Evolutionary conservation across 2,888 invertebrate species (phyloP), one percentile per base, ranked within the genome.

Genomic region (Gisinianus flammeolus): DNA sequence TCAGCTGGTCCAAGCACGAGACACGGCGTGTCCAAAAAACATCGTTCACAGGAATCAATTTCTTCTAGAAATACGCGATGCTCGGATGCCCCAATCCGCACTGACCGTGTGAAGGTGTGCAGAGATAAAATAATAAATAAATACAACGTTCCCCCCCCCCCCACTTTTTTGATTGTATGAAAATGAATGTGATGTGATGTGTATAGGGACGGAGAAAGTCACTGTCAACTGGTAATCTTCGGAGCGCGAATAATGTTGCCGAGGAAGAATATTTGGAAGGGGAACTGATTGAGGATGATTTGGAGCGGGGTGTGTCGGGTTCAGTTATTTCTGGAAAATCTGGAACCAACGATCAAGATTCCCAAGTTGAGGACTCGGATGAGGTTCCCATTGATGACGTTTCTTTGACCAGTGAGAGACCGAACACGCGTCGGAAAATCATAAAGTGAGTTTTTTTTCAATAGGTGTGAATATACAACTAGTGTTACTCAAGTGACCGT

Each of bases 201-300:
- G 58, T 54, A 35, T 68, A 83, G 85, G 83, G 82, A 66, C 67
- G 85, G 52, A 64, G 85, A 67, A 83, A 85, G 67, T 85, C 85
- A 0, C 56, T 85, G n/a, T 85, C 85, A 0, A 83, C 85, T 0
- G 84, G 85, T 66, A 85, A 85, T 76, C 66, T 85, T 22, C 81
- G 81, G 12, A 81, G 79, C 52, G 81, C 79, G n/a, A 79, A 78
- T 1, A 83, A 84, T 76, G 76, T 75, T 12, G 78, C 86, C 85
- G 5, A 85, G 86, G 68, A 86, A 86, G 79, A 88, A 88, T 44
- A 88, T 88, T 79, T 82, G 87, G 44, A 86, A 85, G 0, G 86
- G 86, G 0, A 87, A 87, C 0, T 85, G 87, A 44, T 88, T 88
- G 77, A 87, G 52, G 84, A 83, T 79, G 85, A 83, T 64, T 66